Evolutionary conservation across 2,113 vertebrate species (phyloP).

Genomic region (Syngnathus typhle): DNA sequence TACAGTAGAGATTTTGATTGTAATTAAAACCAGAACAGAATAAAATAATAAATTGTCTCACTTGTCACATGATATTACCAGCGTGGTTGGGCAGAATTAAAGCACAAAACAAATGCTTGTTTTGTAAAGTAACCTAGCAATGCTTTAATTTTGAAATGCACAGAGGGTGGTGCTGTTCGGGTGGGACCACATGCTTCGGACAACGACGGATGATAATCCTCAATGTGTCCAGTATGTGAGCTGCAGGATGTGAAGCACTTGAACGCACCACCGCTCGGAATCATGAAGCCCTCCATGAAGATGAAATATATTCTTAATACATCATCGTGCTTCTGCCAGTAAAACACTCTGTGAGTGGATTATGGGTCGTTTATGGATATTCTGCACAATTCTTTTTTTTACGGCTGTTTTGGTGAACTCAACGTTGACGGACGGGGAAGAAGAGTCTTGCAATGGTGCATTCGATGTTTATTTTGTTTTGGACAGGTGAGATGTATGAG

Average conservation of each 20-base stretch:
- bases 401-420: conserved; percentile 15
- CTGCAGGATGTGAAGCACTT: background rate
- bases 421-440: conserved; percentile 51
- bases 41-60: background rate
- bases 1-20: background rate
- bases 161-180: background rate
- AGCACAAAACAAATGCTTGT: background rate
- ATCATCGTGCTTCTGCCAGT: background rate
- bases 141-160: conserved; percentile 2
- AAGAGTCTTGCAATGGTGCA: conserved; percentile 79
- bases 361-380: conserved; percentile 49
- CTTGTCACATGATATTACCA: background rate
- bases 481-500: conserved; percentile 61
- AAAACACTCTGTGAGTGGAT: conserved; percentile 33
- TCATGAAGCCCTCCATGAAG: background rate
- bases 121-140: background rate
- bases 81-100: background rate
- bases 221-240: background rate
- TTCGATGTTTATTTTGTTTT: conserved; percentile 86
- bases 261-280: background rate
- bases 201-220: background rate
- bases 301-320: background rate
- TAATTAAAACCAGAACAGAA: background rate
- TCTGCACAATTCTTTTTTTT: conserved; percentile 28
- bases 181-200: background rate